Conservation (phyloP, 2,888 invertebrate species). For the Ophioninae sp. region DNA sequence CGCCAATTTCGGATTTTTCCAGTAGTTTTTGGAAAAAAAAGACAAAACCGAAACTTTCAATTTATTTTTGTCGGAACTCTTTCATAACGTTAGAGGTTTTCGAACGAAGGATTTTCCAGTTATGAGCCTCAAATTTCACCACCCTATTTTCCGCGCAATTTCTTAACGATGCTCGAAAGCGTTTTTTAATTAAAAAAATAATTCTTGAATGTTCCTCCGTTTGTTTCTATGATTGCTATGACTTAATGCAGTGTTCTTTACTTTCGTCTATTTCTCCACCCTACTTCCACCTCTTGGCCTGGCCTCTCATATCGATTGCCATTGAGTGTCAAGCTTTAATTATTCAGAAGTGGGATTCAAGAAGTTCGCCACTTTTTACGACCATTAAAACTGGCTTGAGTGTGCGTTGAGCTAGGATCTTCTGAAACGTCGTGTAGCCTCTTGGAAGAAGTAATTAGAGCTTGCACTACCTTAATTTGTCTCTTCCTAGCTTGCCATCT, state of each 20-base stretch:
- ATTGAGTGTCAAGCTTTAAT: background rate
- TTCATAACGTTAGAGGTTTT: too few species aligned
- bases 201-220: background rate
- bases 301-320: background rate
- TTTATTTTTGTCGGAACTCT: too few species aligned
- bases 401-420: background rate
- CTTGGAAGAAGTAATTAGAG: slow-evolving; percentile 60
- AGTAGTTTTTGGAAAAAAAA: too few species aligned
- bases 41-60: too few species aligned
- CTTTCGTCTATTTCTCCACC: background rate
- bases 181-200: too few species aligned
- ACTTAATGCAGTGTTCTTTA: background rate
- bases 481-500: slow-evolving; percentile 8
- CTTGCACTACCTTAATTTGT: slow-evolving; percentile 13
- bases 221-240: background rate
- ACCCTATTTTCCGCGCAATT: too few species aligned
- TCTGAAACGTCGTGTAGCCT: slow-evolving; percentile 39
- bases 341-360: background rate
- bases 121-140: too few species aligned
- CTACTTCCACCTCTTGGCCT: background rate
- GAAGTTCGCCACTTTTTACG: background rate
- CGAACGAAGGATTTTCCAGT: too few species aligned
- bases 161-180: too few species aligned
- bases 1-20: too few species aligned
- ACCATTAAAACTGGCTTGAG: background rate